Evolutionary conservation across 2,113 vertebrate genomes (phyloP).

Genomic region (Acrocephalus kingi): DNA sequence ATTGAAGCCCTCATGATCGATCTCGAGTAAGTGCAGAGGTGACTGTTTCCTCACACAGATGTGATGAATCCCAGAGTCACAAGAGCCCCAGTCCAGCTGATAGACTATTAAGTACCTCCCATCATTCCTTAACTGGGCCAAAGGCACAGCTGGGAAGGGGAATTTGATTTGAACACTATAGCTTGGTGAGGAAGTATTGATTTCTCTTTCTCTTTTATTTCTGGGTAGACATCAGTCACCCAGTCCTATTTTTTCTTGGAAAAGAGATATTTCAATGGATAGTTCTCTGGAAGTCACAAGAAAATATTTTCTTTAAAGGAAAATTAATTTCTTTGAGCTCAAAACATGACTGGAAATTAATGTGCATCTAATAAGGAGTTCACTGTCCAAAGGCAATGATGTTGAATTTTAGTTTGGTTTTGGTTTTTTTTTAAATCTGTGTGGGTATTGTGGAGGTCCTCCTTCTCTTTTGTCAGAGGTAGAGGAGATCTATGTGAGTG

Average conservation of each 20-base stretch:
- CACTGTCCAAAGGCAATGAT: neutral
- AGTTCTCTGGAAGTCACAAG: neutral
- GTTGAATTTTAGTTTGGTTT: neutral
- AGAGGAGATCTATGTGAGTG: neutral
- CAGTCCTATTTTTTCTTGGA: neutral
- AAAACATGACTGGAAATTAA: neutral
- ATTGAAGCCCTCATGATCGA: neutral
- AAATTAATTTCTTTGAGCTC: neutral
- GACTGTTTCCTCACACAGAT: neutral
- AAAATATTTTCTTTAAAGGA: neutral
- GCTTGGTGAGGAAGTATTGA: neutral
- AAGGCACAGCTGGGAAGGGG: neutral
- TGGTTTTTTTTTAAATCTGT: neutral
- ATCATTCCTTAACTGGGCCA: conserved; percentile 4
- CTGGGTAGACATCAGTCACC: neutral
- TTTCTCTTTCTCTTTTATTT: neutral
- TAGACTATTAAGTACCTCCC: neutral
- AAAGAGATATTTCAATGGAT: neutral
- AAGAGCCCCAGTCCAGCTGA: neutral
- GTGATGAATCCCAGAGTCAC: neutral
- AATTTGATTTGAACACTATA: neutral
- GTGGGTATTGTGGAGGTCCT: neutral
- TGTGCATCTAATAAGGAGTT: neutral
- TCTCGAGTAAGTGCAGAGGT: neutral
- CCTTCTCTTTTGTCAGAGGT: neutral